Evolutionary conservation across 2,113 vertebrate species (phyloP), one percentile per base, ranked within the genome.

Genomic region (Struthio camelus): DNA sequence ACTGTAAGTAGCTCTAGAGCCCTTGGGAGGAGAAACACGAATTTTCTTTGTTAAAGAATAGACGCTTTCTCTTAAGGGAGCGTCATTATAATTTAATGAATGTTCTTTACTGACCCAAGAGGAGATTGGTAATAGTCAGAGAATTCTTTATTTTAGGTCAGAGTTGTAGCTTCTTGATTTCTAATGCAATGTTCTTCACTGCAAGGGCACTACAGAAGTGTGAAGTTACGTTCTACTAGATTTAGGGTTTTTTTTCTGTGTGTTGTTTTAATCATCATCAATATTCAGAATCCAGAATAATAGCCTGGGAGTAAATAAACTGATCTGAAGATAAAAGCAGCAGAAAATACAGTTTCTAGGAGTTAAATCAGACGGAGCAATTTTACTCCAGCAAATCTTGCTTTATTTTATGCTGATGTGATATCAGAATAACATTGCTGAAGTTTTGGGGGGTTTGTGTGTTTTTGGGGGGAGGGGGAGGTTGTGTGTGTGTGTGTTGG

Each of bases 1-100:
- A 96, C 99, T 99, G 99, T 99, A 98, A 99, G 99, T 99, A 78
- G 46, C 18, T 46, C 5, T 65, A 42, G 16, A 58, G 12, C n/a
- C 25, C 9, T 11, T 2, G 6, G 27, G 25, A 84, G 5, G 11
- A 22, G 4, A 36, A 36, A 58, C 18, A 69, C n/a, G 24, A 46
- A 48, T 72, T 59, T 38, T 87, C 22, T 9, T 73, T 10, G 62
- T 89, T 56, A 27, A 14, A 32, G 69, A 38, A 23, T 2, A 59
- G 28, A 38, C 23, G 14, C 27, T 70, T 61, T 61, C 32, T 66
- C 34, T 28, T 23, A 14, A 71, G 40, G 90, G n/a, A n/a, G n/a
- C n/a, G 92, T 70, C 2, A 1, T n/a, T 48, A 40, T 70, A 53
- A 80, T 90, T 67, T 66, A 65, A 56, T 89, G 10, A 19, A n/a